These are phyloP conservation scores for Mamestra configurata DNA, from an alignment of 1,140 invertebrate species.

Conservation along the genomic window DNA sequence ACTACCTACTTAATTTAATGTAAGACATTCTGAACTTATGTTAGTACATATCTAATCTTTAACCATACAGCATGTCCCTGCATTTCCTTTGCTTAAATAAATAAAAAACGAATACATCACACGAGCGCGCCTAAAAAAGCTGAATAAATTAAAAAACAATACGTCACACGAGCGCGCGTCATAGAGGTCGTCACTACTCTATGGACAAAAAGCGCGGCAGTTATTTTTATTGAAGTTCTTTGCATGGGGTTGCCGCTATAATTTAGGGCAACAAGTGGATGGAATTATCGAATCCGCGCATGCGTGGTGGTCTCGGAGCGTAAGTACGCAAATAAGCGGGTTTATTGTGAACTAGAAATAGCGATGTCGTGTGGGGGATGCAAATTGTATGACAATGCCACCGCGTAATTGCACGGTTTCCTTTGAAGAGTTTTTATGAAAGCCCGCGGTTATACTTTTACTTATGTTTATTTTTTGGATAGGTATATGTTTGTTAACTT, in stretches of 20 bases:
- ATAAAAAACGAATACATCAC: constrained; percentile 61
- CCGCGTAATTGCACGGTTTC: constrained; percentile 12
- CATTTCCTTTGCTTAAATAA: background rate
- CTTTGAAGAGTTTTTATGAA: constrained; percentile 3
- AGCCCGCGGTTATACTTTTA: background rate
- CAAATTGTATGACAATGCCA: constrained; percentile 50
- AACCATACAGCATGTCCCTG: too few species aligned
- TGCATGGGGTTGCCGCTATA: constrained; percentile 79
- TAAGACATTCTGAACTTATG: background rate
- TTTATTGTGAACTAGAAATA: constrained; percentile 68
- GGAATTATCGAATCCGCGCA: constrained; percentile 81
- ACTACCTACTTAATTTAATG: too few species aligned
- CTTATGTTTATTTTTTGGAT: too few species aligned
- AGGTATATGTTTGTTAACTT: too few species aligned
- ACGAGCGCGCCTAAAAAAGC: constrained; percentile 57
- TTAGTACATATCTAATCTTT: too few species aligned
- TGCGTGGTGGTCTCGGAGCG: constrained; percentile 78
- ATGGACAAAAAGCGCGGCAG: constrained; percentile 73
- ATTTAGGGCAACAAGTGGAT: constrained; percentile 80
- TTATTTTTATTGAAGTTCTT: constrained; percentile 79
- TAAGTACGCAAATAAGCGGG: constrained; percentile 74
- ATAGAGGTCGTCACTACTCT: constrained; percentile 70
- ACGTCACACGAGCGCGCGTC: constrained; percentile 69
- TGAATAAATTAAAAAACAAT: constrained; percentile 16
- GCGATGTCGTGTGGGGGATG: constrained; percentile 71